Base-by-base conservation (phyloP, 2,888 invertebrate species). In the Polyploca ridens region DNA sequence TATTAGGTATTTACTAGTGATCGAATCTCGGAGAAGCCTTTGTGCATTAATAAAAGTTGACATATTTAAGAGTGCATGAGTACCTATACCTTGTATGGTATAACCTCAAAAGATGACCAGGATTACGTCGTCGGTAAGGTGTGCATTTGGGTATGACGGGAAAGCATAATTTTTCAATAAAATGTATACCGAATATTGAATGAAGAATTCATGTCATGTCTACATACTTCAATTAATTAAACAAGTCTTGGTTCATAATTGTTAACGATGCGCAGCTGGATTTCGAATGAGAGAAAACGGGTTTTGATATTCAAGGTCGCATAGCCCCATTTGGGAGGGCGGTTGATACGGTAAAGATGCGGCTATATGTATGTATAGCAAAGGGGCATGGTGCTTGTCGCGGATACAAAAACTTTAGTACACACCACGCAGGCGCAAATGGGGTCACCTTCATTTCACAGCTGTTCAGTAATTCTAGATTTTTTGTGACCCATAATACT, bases 401-500 rank as follows among this genome's bases (percentile, higher is more conserved):
- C 66, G 66, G 67, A 73, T 67, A 75, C 71, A 77, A 76, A 76
- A 68, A 71, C 71, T 66, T 74, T 67, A 69, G 65, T 35, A 63
- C 63, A 64, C 67, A 78, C 71, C 68, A 82, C 87, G 88, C 87
- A 88, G 88, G 85, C 86, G 87, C 74, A 67, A 65, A 72, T 71
- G 67, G 72, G 84, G 85, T 85, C 85, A 86, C 86, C 82, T 83
- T 79, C 73, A 71, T 62, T 63, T 65, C 44, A 66, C 63, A 62
- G 44, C 63, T 19, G n/a, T 46, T 46, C n/a, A n/a, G 46, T 6
- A 46, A 13, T 41, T 0, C 5, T 46, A n/a, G 5, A n/a, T n/a
- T n/a, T 3, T n/a, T 46, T n/a, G 7, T 46, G 5, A n/a, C 3
- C n/a, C n/a, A 6, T n/a, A 46, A 27, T 2, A 27, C 27, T 27